phyloP scores from a whole-genome alignment of 2,888 invertebrate species.

The Scaptomyza reducta region DNA sequence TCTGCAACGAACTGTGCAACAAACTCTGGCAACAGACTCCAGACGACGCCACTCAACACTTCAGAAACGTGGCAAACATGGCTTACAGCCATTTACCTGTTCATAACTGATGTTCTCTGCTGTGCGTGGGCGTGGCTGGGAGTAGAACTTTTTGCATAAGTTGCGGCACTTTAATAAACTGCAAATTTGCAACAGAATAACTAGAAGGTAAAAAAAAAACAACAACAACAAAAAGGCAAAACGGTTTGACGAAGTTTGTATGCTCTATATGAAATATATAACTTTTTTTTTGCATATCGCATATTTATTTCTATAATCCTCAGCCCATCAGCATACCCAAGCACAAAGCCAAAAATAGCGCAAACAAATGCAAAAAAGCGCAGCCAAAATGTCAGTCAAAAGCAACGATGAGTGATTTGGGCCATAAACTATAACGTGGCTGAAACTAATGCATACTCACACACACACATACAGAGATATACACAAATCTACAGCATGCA shows the following conservation, averaged over 20 bases:
- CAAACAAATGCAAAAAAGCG: slow-evolving; percentile 12
- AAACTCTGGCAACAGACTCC: slow-evolving; percentile 27
- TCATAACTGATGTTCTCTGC: neutral
- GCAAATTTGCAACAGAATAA: slow-evolving; percentile 25
- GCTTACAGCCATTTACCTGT: slow-evolving; percentile 64
- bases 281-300: neutral
- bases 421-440: slow-evolving; percentile 51
- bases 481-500: slow-evolving; percentile 32
- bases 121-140: slow-evolving; percentile 51
- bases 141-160: slow-evolving; percentile 61
- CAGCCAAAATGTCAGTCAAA: slow-evolving; percentile 45
- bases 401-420: slow-evolving; percentile 47
- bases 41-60: slow-evolving; percentile 51
- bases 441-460: slow-evolving; percentile 23
- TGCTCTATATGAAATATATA: neutral
- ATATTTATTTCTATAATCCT: neutral
- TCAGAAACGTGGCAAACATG: slow-evolving; percentile 52
- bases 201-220: neutral
- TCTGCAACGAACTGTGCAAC: slow-evolving; percentile 4
- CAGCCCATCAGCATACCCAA: neutral
- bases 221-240: neutral
- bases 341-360: neutral
- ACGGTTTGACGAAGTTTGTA: neutral
- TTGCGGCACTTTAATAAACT: slow-evolving; percentile 44
- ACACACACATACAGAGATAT: slow-evolving; percentile 4